Percentiles rank a stretch among this genome's conserved stretches.
Conservation (phyloP, 2,113 vertebrate genomes). For the Danio rerio region DNA sequence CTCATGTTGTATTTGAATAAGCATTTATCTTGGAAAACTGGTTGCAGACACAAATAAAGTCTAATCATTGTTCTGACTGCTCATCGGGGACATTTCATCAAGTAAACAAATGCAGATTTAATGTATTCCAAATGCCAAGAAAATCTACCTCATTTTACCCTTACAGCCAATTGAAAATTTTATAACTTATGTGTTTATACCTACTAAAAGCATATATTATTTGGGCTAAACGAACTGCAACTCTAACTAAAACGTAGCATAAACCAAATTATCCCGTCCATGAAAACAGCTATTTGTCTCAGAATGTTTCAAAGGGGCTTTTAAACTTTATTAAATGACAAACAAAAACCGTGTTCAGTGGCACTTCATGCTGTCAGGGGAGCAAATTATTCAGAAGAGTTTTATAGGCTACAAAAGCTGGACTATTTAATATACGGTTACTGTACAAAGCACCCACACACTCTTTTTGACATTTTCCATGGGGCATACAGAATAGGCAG, state of each 20-base stretch:
- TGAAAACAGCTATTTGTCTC: neutral
- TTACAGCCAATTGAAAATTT: too few species aligned
- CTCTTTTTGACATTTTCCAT: constrained; percentile 13
- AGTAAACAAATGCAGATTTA: neutral
- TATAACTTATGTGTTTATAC: too few species aligned
- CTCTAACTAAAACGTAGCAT: neutral
- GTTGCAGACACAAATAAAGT: neutral
- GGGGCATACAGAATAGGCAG: constrained; percentile 20
- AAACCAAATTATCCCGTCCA: neutral
- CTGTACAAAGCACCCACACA: constrained; percentile 35
- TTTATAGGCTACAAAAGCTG: neutral
- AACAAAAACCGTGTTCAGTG: neutral
- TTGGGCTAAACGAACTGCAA: too few species aligned
- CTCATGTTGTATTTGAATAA: constrained; percentile 9
- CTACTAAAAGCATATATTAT: neutral
- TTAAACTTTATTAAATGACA: neutral
- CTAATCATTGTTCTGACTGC: constrained; percentile 7
- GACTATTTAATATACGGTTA: neutral
- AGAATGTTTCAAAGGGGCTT: neutral
- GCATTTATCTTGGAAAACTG: constrained; percentile 11
- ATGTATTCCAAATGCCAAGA: neutral
- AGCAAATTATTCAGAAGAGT: neutral
- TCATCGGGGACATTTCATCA: neutral
- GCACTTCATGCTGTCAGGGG: neutral
- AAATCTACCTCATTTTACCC: neutral